A percentile compares a stretch with the other conserved stretches of the same genome.
Evolutionary conservation across 92 coral and sea anemone genomes (phyloP).

Genomic region (Porites divaricata): DNA sequence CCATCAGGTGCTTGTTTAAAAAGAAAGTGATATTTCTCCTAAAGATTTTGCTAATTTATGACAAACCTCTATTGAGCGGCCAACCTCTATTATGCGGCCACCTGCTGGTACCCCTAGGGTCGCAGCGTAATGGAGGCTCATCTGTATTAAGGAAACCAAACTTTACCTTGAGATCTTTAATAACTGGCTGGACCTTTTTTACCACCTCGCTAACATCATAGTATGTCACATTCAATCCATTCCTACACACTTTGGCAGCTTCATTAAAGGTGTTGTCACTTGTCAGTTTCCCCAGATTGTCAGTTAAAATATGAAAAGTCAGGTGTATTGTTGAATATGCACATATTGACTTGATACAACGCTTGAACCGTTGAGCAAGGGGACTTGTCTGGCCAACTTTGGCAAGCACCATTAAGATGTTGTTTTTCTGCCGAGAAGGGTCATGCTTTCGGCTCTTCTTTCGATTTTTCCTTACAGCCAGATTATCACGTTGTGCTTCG

Average conservation of each 20-base stretch:
- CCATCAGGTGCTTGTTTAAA: too few relatives aligned
- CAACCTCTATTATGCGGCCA: too few relatives aligned
- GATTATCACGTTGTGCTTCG: background rate
- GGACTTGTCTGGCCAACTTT: constrained; percentile 64
- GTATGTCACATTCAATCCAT: constrained; percentile 54
- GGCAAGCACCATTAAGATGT: constrained; percentile 59
- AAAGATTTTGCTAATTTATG: too few relatives aligned
- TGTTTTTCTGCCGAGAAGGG: constrained; percentile 16
- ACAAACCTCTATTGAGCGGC: too few relatives aligned
- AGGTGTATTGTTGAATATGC: constrained; percentile 54
- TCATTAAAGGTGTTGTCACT: constrained; percentile 56
- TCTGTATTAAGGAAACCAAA: too few relatives aligned
- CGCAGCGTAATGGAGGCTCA: background rate
- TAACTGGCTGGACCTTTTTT: constrained; percentile 59
- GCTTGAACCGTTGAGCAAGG: constrained; percentile 59
- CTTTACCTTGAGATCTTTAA: constrained; percentile 68
- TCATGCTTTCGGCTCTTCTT: background rate
- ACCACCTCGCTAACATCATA: constrained; percentile 66
- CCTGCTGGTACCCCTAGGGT: too few relatives aligned
- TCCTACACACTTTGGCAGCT: constrained; percentile 49
- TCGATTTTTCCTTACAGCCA: background rate
- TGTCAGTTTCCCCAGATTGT: constrained; percentile 47
- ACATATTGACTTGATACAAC: constrained; percentile 78
- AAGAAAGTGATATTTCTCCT: too few relatives aligned
- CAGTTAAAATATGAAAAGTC: constrained; percentile 75